Evolutionary conservation across 2,888 invertebrate genomes (phyloP), one percentile per base, ranked within the genome.

Genomic region (Acronicta leporina): DNA sequence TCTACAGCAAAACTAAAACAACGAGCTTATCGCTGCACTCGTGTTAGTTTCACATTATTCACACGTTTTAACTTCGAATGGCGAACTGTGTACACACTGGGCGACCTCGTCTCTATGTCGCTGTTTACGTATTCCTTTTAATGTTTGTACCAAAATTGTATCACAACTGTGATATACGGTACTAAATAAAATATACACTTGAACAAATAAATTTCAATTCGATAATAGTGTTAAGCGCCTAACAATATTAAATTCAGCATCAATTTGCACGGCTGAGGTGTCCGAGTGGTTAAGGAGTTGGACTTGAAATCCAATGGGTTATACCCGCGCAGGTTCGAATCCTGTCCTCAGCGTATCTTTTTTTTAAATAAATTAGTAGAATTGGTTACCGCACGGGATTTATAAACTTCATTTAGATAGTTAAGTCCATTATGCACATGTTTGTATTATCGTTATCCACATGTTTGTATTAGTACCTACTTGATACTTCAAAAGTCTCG

Each of bases 301-400:
- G 93, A 94, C 94, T 94, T 94, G 94, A 94, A 94, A 94, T 94
- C 93, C 94, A 94, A 94, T 95, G 94, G 94, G 94, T 93, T 92
- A 67, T 94, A 90, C 92, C 92, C 91, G 91, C 92, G 92, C 92
- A 93, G 92, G 92, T 93, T 94, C 94, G 94, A 94, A 93, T 94
- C 93, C 93, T 92, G 92, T 94, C 64, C 59, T 68, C 60, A 63
- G 59, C 63, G 71, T 45, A 20, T 35, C 30, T 30, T 30, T 30
- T 30, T 7, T 30, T 20, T 20, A 20, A 4, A 20, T 20, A 20
- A 30, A 30, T 9, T 7, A 27, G 27, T 27, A 27, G 27, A 7
- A 27, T 27, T 5, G 5, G 27, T 27, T 27, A 6, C 7, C 25
- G 5, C 5, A n/a, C n/a, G n/a, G n/a, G n/a, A n/a, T n/a, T n/a